Conservation (phyloP, 1,140 invertebrate species). For the Drosophila nannoptera region DNA sequence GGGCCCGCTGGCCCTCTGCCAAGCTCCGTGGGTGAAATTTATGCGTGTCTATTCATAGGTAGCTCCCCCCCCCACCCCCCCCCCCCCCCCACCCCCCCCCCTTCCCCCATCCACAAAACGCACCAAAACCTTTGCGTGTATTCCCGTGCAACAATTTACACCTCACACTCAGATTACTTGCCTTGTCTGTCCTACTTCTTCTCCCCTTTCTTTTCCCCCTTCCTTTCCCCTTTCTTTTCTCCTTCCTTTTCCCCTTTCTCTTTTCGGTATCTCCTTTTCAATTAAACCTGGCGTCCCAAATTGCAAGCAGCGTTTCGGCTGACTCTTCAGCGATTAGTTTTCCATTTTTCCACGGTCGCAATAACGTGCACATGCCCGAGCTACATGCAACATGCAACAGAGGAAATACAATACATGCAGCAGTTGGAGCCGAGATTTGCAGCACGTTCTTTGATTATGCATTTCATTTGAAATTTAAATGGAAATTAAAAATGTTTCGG, state of each 20-base stretch:
- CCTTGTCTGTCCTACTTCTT: too few relatives aligned
- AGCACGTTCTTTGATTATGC: too few relatives aligned
- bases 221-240: neutral
- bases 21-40: slow-evolving; percentile 57
- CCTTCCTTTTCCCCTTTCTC: neutral
- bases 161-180: slow-evolving; percentile 7
- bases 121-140: neutral
- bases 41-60: slow-evolving; percentile 64
- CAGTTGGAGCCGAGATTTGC: too few relatives aligned
- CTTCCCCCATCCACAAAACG: too few relatives aligned
- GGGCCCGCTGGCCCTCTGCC: slow-evolving; percentile 9
- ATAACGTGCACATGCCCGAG: neutral
- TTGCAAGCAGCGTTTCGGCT: slow-evolving; percentile 47
- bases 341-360: slow-evolving; percentile 59
- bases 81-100: neutral
- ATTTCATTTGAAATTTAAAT: too few relatives aligned
- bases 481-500: too few relatives aligned
- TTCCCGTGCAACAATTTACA: slow-evolving; percentile 11
- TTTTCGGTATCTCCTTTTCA: slow-evolving; percentile 59
- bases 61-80: neutral
- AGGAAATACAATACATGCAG: too few relatives aligned
- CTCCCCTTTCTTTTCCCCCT: too few relatives aligned
- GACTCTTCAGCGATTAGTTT: slow-evolving; percentile 63
- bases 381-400: too few relatives aligned
- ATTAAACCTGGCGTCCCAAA: slow-evolving; percentile 66